Base-by-base conservation (phyloP, 2,797 vertebrate species). In the Microcaecilia unicolor region DNA sequence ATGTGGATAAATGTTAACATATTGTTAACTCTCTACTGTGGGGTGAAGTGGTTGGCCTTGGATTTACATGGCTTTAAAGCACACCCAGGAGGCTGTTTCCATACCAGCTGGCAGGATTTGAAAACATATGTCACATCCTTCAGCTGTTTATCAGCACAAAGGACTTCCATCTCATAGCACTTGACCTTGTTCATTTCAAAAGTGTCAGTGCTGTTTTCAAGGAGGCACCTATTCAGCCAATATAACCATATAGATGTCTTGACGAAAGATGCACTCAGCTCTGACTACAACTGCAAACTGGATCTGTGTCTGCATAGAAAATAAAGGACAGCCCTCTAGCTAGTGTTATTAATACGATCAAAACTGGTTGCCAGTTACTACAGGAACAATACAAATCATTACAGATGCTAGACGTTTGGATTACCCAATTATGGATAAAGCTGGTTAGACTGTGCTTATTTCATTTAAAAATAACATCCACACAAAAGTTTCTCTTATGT, bases 141-240 rank as follows among this genome's bases (percentile, higher is more conserved):
- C 61, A 72, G 58, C 64, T 61, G 59, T 62, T 67, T 58, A 55
- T 64, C 64, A 62, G 51, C 55, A 64, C 55, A 57, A 66, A 69
- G 60, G 52, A 46, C 41, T 67, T 65, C 59, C 53, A 56, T 61
- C 57, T 66, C 61, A 42, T 26, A 69, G 59, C 52, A 60, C 59
- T 69, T 69, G 68, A 77, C 70, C 72, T 75, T 75, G 66, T 68
- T 69, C 68, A 55, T 59, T 61, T 67, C 41, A 13, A 45, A 3
- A 2, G 59, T 70, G 74, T 66, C 47, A 53, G 47, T 63, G 55
- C 58, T 49, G 51, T 64, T 66, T 71, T 61, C 49, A 64, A 54
- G 48, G 42, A 55, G 31, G 48, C 52, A 40, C 44, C 44, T 51
- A 29, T 28, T 52, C 58, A 56, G 61, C 52, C 55, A 55, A 33